Evolutionary conservation across 2,888 invertebrate genomes (phyloP), one percentile per base, ranked within the genome.

Genomic region (Caenorhabditis sp.): DNA sequence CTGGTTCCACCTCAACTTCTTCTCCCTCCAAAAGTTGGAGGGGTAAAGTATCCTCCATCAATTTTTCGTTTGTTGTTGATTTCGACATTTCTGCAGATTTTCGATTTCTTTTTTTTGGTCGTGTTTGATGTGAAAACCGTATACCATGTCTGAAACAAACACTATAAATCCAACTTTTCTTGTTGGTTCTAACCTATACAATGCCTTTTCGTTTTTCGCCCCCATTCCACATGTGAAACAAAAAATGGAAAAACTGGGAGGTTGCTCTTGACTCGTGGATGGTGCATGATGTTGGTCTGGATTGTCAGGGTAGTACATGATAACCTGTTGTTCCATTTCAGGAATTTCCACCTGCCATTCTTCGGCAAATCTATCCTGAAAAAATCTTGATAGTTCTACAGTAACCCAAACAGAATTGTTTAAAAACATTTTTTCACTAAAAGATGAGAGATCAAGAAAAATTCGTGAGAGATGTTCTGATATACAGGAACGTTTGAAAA

Each of bases 141-240:
- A 58, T 17, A 19, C 57, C 57, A 36, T 58, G 57, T 36, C 57
- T n/a, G n/a, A n/a, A n/a, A n/a, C n/a, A n/a, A n/a, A n/a, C n/a
- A n/a, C n/a, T n/a, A n/a, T n/a, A n/a, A n/a, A n/a, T n/a, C n/a
- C n/a, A n/a, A n/a, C n/a, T n/a, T n/a, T n/a, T n/a, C n/a, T n/a
- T n/a, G n/a, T n/a, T n/a, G n/a, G n/a, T n/a, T n/a, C n/a, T n/a
- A n/a, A n/a, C n/a, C n/a, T 60, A 43, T 64, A 72, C 10, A 67
- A 49, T 10, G 61, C 55, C n/a, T 72, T 72, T 17, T 67, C 50
- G 53, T 67, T 72, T 26, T 64, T 67, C 51, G 63, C 63, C n/a
- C 26, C 23, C 0, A 43, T 49, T 23, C 72, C 72, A 37, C 72
- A 72, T 0, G 63, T 58, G 58, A 21, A 72, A 51, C 72, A 72